A percentile compares a stretch with the other conserved stretches of the same genome.
Evolutionary conservation across 2,113 vertebrate genomes (phyloP).

Genomic region (Anolis sagrei): DNA sequence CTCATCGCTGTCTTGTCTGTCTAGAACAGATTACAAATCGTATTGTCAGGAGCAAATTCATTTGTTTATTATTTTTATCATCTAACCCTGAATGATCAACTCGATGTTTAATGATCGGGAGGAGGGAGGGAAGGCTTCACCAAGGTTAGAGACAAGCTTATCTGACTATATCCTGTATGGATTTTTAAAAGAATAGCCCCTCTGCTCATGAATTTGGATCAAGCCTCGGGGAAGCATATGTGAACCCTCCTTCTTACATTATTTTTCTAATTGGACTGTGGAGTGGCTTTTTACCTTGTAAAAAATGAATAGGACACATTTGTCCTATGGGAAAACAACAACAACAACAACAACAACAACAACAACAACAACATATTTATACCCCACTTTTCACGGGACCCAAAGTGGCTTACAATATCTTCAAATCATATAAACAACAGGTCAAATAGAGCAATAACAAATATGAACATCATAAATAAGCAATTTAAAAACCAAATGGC

Average conservation of each 20-base stretch:
- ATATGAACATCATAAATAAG: no score
- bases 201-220: not conserved
- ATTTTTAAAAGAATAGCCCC: not conserved
- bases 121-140: no score
- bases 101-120: not conserved
- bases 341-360: no score
- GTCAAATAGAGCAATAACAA: no score
- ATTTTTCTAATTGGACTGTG: not conserved
- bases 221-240: not conserved
- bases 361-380: no score
- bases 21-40: not conserved
- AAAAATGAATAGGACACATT: not conserved
- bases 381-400: no score
- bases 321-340: not conserved
- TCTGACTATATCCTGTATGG: not conserved
- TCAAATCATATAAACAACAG: no score
- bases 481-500: no score
- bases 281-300: not conserved
- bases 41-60: not conserved
- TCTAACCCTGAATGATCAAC: not conserved
- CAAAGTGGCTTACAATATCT: no score
- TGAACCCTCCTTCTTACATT: no score
- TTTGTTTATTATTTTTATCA: not conserved
- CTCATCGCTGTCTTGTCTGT: not conserved
- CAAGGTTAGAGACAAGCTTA: not conserved